Conservation (phyloP, 92 coral and sea anemone genomes). For the Desmophyllum pertusum region DNA sequence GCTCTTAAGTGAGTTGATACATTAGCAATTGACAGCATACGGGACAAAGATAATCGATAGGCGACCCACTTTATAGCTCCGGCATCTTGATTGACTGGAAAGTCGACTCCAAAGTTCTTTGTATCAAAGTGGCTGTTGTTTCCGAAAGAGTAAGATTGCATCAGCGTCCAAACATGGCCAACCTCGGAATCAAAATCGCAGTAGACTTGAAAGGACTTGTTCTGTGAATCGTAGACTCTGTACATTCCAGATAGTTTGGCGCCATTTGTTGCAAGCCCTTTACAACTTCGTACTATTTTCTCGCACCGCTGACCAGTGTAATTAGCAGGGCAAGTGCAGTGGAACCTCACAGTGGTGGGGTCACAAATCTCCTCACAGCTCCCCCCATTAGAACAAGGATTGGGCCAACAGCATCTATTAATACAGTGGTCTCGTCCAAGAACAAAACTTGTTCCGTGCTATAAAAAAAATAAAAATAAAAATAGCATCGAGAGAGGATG, state of each 20-base stretch:
- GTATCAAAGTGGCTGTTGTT: not conserved
- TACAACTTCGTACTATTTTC: constrained; percentile 12
- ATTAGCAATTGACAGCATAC: constrained; percentile 2
- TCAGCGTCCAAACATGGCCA: constrained; percentile 1
- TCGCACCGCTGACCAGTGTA: constrained; percentile 35
- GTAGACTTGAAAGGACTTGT: not conserved
- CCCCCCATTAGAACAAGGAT: constrained; percentile 27
- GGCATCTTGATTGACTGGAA: not conserved
- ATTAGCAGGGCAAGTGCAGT: constrained; percentile 13
- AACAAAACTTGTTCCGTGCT: too few relatives aligned
- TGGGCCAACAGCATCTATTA: constrained; percentile 12
- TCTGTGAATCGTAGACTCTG: not conserved
- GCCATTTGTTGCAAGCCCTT: not conserved
- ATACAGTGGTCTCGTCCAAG: constrained; percentile 1
- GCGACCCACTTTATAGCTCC: not conserved
- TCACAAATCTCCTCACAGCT: constrained; percentile 21
- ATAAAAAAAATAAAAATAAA: too few relatives aligned
- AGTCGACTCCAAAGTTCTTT: not conserved
- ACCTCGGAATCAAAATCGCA: constrained; percentile 13
- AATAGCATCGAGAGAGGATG: too few relatives aligned
- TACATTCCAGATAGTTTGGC: not conserved
- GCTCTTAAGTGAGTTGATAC: constrained; percentile 1
- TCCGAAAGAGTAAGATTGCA: constrained; percentile 9
- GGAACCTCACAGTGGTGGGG: constrained; percentile 33
- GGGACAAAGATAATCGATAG: constrained; percentile 14